Evolutionary conservation across 92 coral and sea anemone genomes (phyloP), one percentile per base, ranked within the genome.

Genomic region (Porites rus): DNA sequence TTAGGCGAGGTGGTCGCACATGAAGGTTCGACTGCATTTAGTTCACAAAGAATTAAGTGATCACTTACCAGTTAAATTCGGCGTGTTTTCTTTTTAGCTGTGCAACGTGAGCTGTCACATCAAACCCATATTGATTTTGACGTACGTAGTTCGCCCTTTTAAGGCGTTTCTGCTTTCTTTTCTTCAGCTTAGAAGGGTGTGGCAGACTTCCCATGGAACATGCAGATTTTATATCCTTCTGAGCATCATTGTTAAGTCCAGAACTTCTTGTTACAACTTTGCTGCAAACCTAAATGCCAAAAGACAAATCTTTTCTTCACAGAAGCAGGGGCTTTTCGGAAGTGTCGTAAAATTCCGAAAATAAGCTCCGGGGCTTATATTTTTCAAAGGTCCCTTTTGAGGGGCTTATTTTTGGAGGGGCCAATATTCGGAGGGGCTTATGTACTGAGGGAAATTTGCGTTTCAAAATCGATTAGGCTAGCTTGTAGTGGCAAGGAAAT

Each of bases 21-120:
- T 38, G 46, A 38, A 38, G 46, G 46, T 38, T 38, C 46, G 46
- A 10, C 16, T 56, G 3, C 61, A 5, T 64, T 17, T 21, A 28
- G 24, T 25, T 10, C 31, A 18, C 12, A 10, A 31, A 21, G 51
- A 69, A 14, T 70, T 51, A 38, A 11, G 17, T 71, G 43, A 28
- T 10, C 14, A 8, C 80, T 46, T 86, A 92, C 95, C 95, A 92
- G 76, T 89, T 92, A 60, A 92, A 92, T 82, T 92, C 95, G 1
- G 80, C 89, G 13, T 89, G 91, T 54, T 92, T 92, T 65, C 95
- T 72, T 67, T 83, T 79, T 18, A 92, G 87, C 58, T 90, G 91
- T 20, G 95, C 89, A 16, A 92, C 87, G 76, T 92, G 95, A 50
- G 95, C 86, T n/a, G 65, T 84, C 9, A 92, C 93, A 53, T 92